Base-by-base conservation (phyloP, 2,113 vertebrate species). In the Atherinomorus stipes region DNA sequence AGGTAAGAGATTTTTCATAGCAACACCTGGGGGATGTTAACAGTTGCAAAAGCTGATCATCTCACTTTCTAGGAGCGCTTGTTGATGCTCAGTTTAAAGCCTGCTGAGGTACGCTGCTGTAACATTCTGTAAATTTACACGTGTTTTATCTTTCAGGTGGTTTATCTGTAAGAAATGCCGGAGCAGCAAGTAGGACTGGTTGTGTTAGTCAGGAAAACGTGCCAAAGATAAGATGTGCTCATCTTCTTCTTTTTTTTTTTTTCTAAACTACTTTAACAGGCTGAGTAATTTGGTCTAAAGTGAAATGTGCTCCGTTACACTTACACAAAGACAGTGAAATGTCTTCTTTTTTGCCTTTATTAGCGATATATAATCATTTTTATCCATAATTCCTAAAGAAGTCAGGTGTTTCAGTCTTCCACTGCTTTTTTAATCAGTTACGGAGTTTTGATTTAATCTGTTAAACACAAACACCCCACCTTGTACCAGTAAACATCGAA, bases 21-120 rank as follows among this genome's bases (percentile, higher is more conserved):
- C 5, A 23, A 64, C 66, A 76, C 49, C 74, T 12, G 37, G 56
- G 22, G 74, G 75, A 74, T 68, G 70, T 84, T 40, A 42, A 31
- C 45, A 21, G 34, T 87, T 90, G 74, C 68, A 59, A 88, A 91
- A 90, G 49, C 25, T 23, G 52, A 50, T 61, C 80, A 68, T 79
- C 70, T 80, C 60, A 40, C 51, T 65, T 79, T 78, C 74, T 78
- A 83, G 59, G 40, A 88, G 88, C 21, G 34, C 11, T 45, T 47
- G 51, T 73, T 67, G 10, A 86, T 87, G 54, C 71, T 76, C 80
- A 83, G 70, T 79, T 64, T 54, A 52, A 71, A 18, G 52, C 10
- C 9, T n/a, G n/a, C 4, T 47, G 4, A 51, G 28, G 22, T 59
- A 28, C 12, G 28, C 44, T 18, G 13, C 44, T 4, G 4, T 4